Percentiles rank a stretch among this genome's conserved stretches.
phyloP scores from a whole-genome alignment of 2,113 vertebrate genomes.

The Gulo gulo region DNA sequence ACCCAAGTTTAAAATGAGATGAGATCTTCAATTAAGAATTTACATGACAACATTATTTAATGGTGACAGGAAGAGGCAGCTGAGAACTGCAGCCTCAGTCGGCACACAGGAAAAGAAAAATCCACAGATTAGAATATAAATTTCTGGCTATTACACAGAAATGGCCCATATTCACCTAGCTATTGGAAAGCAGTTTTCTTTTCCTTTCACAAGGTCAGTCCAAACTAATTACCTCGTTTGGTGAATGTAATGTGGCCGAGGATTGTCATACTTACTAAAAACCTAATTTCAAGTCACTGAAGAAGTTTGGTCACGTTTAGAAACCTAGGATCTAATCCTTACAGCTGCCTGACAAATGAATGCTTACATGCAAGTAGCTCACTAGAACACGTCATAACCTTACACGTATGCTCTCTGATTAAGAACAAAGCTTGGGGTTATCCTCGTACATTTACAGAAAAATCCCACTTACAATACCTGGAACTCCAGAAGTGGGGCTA shows the following conservation, averaged over 20 bases:
- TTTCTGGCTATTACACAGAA: not conserved
- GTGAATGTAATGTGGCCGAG: slow-evolving; percentile 11
- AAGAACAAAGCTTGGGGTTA: not conserved
- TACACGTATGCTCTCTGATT: not conserved
- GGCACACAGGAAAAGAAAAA: not conserved
- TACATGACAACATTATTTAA: not conserved
- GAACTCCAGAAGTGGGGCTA: not conserved
- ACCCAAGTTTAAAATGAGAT: slow-evolving; percentile 30
- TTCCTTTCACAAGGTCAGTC: not conserved
- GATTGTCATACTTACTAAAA: slow-evolving; percentile 27
- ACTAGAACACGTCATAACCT: not conserved
- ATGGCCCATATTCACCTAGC: not conserved
- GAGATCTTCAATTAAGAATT: slow-evolving; percentile 38
- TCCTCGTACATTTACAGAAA: not conserved
- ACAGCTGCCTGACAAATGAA: slow-evolving; percentile 41
- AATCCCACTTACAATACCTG: not conserved
- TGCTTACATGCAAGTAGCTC: not conserved
- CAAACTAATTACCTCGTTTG: slow-evolving; percentile 67
- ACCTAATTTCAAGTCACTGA: slow-evolving; percentile 54
- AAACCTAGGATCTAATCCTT: slow-evolving; percentile 65
- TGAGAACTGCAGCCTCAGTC: not conserved
- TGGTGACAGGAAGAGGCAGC: not conserved
- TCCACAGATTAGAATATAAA: not conserved
- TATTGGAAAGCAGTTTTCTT: not conserved
- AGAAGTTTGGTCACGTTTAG: slow-evolving; percentile 55